Evolutionary conservation across 2,113 vertebrate species (phyloP).

Genomic region (Rhynchomys soricoides): DNA sequence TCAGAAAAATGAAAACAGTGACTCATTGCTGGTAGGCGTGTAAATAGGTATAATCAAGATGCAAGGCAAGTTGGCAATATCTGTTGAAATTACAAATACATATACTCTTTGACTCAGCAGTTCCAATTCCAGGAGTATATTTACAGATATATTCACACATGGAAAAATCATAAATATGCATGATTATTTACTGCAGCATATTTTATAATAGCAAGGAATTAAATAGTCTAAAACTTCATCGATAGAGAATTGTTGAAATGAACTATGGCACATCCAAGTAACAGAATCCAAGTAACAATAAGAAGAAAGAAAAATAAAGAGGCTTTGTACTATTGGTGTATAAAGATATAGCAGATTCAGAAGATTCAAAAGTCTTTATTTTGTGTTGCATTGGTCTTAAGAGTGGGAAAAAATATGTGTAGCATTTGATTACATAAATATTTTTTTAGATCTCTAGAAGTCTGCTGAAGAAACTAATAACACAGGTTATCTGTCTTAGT

Average conservation of each 20-base stretch:
- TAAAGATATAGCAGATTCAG: not conserved
- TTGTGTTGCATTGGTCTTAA: not conserved
- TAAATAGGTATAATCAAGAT: conserved; percentile 81
- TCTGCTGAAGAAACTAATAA: conserved; percentile 46
- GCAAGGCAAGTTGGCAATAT: conserved; percentile 78
- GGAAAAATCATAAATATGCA: conserved; percentile 70
- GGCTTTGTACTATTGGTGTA: not conserved
- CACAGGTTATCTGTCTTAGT: conserved; percentile 19
- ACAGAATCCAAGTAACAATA: not conserved
- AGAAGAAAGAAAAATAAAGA: conserved; percentile 14
- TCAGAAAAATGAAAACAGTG: conserved; percentile 72
- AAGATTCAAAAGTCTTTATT: not conserved
- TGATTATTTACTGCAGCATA: conserved; percentile 51
- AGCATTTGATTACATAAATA: not conserved
- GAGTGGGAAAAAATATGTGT: not conserved
- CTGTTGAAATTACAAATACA: conserved; percentile 77
- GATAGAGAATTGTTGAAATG: conserved; percentile 37
- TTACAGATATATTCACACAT: conserved; percentile 64
- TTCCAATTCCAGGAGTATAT: conserved; percentile 66
- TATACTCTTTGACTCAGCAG: conserved; percentile 80
- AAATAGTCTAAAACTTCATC: conserved; percentile 43
- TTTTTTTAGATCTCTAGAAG: conserved; percentile 39
- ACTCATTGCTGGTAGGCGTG: conserved; percentile 78
- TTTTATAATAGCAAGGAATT: conserved; percentile 25
- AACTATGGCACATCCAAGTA: conserved; percentile 33